These are phyloP conservation scores for Cossypha heuglini DNA, from an alignment of 2,797 vertebrate genomes.

Conservation along the genomic window DNA sequence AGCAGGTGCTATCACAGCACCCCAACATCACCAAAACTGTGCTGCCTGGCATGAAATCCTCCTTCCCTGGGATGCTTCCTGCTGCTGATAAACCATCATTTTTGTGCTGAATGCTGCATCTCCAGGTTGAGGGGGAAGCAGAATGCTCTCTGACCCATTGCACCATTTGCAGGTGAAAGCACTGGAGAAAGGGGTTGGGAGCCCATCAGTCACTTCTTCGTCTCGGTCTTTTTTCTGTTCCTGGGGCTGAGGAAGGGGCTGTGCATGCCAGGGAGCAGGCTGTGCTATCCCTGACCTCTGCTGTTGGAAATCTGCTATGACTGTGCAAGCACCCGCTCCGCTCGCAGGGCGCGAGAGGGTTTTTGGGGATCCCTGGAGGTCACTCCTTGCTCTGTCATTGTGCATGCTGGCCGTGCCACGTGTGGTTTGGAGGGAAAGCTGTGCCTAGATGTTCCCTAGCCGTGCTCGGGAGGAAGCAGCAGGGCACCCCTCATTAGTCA, in stretches of 20 bases:
- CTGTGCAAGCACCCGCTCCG: neutral
- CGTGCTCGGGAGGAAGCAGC: neutral
- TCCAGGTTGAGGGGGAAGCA: neutral
- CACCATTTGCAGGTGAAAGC: neutral
- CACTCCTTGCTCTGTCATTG: neutral
- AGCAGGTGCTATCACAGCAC: neutral
- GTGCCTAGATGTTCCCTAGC: neutral
- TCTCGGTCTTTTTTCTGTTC: neutral
- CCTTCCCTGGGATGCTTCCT: neutral
- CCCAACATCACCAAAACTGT: neutral
- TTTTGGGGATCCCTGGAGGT: neutral
- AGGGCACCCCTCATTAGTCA: neutral
- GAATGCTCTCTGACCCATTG: neutral
- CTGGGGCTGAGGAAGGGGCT: neutral
- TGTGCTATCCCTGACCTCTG: neutral
- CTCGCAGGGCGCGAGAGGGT: neutral
- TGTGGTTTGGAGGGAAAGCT: neutral
- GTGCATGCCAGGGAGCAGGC: no score
- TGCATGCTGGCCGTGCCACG: neutral
- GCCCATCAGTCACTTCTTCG: fast-evolving
- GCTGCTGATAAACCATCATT: neutral
- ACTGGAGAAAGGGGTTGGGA: neutral
- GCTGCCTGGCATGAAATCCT: neutral
- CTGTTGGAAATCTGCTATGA: neutral
- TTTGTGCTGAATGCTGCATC: neutral